Percentiles rank a stretch among this genome's conserved stretches.
Evolutionary conservation across 1,140 invertebrate genomes (phyloP).

Genomic region (Colletes gigas): DNA sequence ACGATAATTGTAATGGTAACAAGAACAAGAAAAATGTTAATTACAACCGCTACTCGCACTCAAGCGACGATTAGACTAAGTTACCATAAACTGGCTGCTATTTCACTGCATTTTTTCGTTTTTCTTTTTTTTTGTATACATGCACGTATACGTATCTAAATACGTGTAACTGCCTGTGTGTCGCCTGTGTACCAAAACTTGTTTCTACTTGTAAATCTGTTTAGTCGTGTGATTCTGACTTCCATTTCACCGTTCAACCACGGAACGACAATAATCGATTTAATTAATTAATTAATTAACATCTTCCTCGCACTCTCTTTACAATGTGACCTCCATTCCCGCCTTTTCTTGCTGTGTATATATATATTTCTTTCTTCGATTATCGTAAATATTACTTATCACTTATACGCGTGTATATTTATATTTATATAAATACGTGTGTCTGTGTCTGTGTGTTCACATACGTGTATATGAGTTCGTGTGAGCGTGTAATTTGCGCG

Average conservation of each 20-base stretch:
- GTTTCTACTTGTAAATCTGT: neutral
- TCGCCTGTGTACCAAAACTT: constrained; percentile 8
- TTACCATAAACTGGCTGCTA: constrained; percentile 18
- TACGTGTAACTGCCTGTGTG: constrained; percentile 9
- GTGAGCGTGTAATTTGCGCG: constrained; percentile 43
- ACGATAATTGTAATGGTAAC: constrained; percentile 15
- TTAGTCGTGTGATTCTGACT: constrained; percentile 16
- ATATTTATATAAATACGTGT: constrained; percentile 48
- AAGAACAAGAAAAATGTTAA: neutral
- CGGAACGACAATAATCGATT: constrained; percentile 49
- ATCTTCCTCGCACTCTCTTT: constrained; percentile 52
- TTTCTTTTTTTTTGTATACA: constrained; percentile 13
- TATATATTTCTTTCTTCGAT: constrained; percentile 41
- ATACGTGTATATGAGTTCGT: constrained; percentile 50
- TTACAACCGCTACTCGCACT: constrained; percentile 3
- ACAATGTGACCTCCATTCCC: constrained; percentile 32
- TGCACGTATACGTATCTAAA: constrained; percentile 20
- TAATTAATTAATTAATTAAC: constrained; percentile 49
- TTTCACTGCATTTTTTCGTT: neutral
- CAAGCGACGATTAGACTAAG: constrained; percentile 16
- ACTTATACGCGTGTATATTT: constrained; percentile 57
- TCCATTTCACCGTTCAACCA: constrained; percentile 41
- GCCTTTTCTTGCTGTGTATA: constrained; percentile 31
- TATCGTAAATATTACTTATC: constrained; percentile 57
- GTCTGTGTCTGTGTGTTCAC: constrained; percentile 14